Evolutionary conservation across 2,113 vertebrate genomes (phyloP).

Genomic region (Mustelus asterias): DNA sequence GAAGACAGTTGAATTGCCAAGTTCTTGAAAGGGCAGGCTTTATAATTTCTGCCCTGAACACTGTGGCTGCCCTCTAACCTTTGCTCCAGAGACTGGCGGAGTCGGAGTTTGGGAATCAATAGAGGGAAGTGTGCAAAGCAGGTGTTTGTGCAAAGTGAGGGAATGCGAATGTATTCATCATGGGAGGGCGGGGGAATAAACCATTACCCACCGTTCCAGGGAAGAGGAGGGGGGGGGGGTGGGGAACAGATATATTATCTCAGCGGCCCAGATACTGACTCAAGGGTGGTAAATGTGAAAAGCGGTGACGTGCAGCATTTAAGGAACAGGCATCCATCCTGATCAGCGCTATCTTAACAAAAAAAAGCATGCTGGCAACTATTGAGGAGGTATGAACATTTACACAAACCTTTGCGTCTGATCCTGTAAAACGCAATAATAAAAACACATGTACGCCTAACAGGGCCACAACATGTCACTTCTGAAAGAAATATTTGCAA

Average conservation of each 20-base stretch:
- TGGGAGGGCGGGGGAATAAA: neutral
- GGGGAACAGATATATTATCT: neutral
- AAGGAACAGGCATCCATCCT: neutral
- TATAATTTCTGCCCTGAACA: too few relatives aligned
- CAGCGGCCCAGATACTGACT: neutral
- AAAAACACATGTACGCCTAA: conserved; percentile 34
- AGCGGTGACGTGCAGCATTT: neutral
- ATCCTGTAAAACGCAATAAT: conserved; percentile 33
- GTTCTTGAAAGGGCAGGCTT: neutral
- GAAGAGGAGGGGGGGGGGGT: neutral
- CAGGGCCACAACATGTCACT: conserved; percentile 25
- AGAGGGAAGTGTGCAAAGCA: neutral
- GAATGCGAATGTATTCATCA: neutral
- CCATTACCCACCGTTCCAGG: neutral
- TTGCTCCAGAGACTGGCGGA: neutral
- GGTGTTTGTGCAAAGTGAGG: too few relatives aligned
- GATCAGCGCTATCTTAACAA: neutral
- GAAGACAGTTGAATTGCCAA: neutral
- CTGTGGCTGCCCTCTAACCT: neutral
- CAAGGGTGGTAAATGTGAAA: neutral
- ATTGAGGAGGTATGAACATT: conserved; percentile 4
- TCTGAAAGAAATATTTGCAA: conserved; percentile 33
- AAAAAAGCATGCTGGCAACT: conserved; percentile 2
- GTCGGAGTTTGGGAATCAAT: neutral
- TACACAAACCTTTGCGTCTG: conserved; percentile 8